Base-by-base conservation (phyloP, 2,888 invertebrate genomes). In the Cephus spinipes region DNA sequence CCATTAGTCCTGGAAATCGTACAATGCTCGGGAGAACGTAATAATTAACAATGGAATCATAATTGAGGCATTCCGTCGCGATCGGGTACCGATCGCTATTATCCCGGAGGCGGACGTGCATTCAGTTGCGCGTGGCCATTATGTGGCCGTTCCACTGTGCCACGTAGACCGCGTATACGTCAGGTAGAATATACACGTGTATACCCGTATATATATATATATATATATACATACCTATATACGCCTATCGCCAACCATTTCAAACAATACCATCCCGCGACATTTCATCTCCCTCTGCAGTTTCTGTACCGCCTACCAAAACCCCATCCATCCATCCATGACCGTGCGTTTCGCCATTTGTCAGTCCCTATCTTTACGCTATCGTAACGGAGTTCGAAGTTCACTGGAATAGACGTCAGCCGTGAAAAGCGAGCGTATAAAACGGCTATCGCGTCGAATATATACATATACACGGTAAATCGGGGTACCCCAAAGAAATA, bases 31-130 rank as follows among this genome's bases (percentile, higher is more conserved):
- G 31, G 30, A 31, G 71, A 71, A 71, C 77, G 84, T 83, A 86
- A 85, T 87, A 88, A 88, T 89, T 87, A 87, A 88, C 87, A 88
- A 86, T 86, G 83, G 83, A 86, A 84, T 86, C 84, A 83, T 87
- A 87, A 88, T 88, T 85, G 87, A 86, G 85, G 84, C 83, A 87
- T 85, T 87, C 87, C 84, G 84, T 85, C 83, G 79, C 83, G 79
- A 81, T 83, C 80, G 81, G 75, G 83, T 83, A 82, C 80, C 85
- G 82, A 85, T 85, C 79, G 83, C 79, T 76, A 81, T 82, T 82
- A 80, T 81, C 73, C 69, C 75, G 73, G 76, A 76, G 69, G 76
- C 80, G 78, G 78, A 80, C 79, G 79, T 79, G 78, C 73, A 79
- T 79, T 79, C 79, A 31, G 71, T 55, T 55, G 55, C 55, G 23